Conservation (phyloP, 2,797 vertebrate genomes). For the Lithobates pipiens region DNA sequence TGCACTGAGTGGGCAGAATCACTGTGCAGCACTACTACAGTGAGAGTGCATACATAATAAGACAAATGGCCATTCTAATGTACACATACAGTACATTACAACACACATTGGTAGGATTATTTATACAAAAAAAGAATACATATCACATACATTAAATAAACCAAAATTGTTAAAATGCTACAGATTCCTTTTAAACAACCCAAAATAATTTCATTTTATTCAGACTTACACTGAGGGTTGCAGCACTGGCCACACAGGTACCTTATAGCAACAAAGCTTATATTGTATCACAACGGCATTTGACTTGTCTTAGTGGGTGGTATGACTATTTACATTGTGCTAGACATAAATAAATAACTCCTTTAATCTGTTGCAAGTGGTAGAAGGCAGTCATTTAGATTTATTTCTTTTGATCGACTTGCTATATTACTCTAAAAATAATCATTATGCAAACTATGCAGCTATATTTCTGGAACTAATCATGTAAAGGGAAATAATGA, state of each 20-base stretch:
- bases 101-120: too few relatives aligned
- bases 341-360: constrained; percentile 42
- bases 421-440: constrained; percentile 34
- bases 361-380: constrained; percentile 3
- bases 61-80: background rate
- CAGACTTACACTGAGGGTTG: background rate
- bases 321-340: constrained; percentile 20
- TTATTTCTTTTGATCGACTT: constrained; percentile 23
- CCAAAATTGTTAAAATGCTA: background rate
- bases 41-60: background rate
- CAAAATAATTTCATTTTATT: background rate
- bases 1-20: too few relatives aligned
- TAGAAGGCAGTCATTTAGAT: background rate
- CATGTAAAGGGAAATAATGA: background rate
- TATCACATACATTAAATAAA: background rate
- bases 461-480: constrained; percentile 20
- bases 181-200: background rate
- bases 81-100: background rate
- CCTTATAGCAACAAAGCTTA: background rate
- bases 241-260: background rate
- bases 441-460: constrained; percentile 3
- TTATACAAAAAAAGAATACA: background rate
- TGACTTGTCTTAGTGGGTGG: constrained; percentile 14
- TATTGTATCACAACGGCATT: background rate
- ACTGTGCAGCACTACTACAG: too few relatives aligned